These are phyloP conservation scores for Sinhomidia bicolor DNA, from an alignment of 2,888 invertebrate species.

Conservation along the genomic window DNA sequence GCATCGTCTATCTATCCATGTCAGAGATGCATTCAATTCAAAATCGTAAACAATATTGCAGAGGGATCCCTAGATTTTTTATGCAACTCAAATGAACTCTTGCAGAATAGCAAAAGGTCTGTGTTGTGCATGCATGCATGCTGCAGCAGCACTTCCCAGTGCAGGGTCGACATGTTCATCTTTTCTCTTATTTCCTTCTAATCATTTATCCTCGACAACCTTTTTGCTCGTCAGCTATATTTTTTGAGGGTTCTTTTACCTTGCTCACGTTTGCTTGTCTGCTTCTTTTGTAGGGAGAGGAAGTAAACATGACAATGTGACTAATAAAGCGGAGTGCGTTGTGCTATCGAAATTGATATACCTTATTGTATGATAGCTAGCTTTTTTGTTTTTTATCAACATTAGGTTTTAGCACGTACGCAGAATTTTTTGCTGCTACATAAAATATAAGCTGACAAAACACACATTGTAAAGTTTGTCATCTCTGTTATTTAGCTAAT, in stretches of 20 bases:
- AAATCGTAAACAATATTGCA: slow-evolving; percentile 26
- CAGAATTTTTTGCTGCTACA: background rate
- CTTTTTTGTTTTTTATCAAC: background rate
- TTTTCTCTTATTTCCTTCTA: slow-evolving; percentile 57
- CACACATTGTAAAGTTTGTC: background rate
- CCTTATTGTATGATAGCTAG: too few species aligned
- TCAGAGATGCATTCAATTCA: slow-evolving; percentile 16
- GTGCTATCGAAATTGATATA: background rate
- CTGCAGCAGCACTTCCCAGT: slow-evolving; percentile 10
- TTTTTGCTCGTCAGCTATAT: slow-evolving; percentile 42
- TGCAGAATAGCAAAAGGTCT: background rate
- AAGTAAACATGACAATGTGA: slow-evolving; percentile 1
- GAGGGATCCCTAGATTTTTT: slow-evolving; percentile 11
- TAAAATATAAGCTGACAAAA: background rate
- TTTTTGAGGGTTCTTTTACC: slow-evolving; percentile 1
- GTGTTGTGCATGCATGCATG: too few species aligned
- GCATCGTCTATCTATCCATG: background rate
- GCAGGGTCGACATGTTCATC: slow-evolving; percentile 69
- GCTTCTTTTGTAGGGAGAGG: background rate
- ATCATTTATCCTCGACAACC: slow-evolving; percentile 44
- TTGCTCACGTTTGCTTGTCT: slow-evolving; percentile 10
- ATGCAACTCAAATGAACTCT: slow-evolving; percentile 9
- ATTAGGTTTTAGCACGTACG: too few species aligned
- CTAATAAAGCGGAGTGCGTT: background rate
- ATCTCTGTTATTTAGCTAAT: background rate